Base-by-base conservation (phyloP, 2,888 invertebrate genomes). In the Papilio gigon region DNA sequence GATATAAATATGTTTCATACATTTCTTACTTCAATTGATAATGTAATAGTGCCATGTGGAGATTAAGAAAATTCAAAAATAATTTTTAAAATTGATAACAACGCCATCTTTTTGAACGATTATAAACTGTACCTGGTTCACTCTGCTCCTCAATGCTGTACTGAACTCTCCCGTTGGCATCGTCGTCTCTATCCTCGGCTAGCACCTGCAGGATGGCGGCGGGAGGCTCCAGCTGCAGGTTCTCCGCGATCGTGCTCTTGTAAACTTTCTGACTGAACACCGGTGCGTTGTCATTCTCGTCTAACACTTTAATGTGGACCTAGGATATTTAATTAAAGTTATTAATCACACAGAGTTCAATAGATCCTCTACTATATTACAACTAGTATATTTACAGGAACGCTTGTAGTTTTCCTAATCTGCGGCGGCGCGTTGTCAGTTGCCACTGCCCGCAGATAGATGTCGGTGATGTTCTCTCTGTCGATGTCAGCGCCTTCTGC, bases 201-300 rank as follows among this genome's bases (percentile, higher is more conserved):
- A 95, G 93, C 0, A 98, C 94, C 77, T 97, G 96, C 12, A 98
- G 84, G 62, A 98, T 94, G 0, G 96, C 95, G 0, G 97, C 95
- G 0, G 97, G 96, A 0, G 97, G 97, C 80, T 95, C 94, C 20
- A 96, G 85, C 12, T 96, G 94, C 0, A 96, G 92, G 83, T 97
- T 97, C 84, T 98, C 98, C 0, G 96, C 96, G 14, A 98, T 96
- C 0, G 95, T 95, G 1, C 95, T 95, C 75, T 94, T 94, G 85
- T 97, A 98, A 9, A 94, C 94, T 59, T 94, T 94, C 75, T 96
- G 95, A 0, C 94, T 94, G 85, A 98, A 98, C 56, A 94, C 89
- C 0, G 98, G 98, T 0, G 95, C 89, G 86, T 98, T 97, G 85
- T 98, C 98, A 85, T 98, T 98, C n/a, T 96, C 94, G 83, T 98